Evolutionary conservation across 1,140 invertebrate genomes (phyloP), one percentile per base, ranked within the genome.

Genomic region (Drosophila sucinea): DNA sequence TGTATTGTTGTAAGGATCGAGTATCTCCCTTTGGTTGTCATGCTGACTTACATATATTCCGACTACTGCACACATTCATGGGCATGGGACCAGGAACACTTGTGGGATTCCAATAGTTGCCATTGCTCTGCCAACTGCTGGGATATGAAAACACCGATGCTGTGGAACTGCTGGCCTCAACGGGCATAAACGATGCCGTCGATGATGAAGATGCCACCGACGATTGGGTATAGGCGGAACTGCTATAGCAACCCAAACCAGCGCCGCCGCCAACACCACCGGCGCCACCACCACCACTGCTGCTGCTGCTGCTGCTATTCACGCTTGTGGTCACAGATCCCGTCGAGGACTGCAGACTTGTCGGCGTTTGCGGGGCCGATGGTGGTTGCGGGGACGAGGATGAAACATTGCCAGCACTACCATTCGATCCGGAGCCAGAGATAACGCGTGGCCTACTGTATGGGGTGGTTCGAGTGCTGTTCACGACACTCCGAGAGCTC

Each of bases 131-230:
- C 91, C 90, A 91, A 62, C 82, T 82, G 57, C 77, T 76, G 10
- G 91, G 87, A 62, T 92, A 92, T 0, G 90, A 91, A 57, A 91
- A 92, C 1, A 91, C 86, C 17, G 91, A 79, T 11, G 90, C 68
- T 29, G 83, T 91, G 1, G 87, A 77, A 67, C 86, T 86, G 29
- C 86, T 86, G 27, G 82, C 71, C 8, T 92, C 91, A n/a, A 92
- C 79, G 5, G 91, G 82, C 75, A 92, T 73, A 60, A 91, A 92
- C 8, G 44, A 51, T 10, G 38, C 90, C 73, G 44, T 10, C 7
- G 44, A 2, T 3, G 23, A 17, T 27, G 44, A 0, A 8, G 44
- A 10, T 38, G 35, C 35, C 35, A 11, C 35, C 10, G 35, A 51
- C 1, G 91, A 79, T 32, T 92, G 91, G 11, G 90, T 77, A 54